A percentile compares a stretch with the other conserved stretches of the same genome.
Evolutionary conservation across 2,888 invertebrate genomes (phyloP).

Genomic region (Pyrocoelia pectoralis): DNA sequence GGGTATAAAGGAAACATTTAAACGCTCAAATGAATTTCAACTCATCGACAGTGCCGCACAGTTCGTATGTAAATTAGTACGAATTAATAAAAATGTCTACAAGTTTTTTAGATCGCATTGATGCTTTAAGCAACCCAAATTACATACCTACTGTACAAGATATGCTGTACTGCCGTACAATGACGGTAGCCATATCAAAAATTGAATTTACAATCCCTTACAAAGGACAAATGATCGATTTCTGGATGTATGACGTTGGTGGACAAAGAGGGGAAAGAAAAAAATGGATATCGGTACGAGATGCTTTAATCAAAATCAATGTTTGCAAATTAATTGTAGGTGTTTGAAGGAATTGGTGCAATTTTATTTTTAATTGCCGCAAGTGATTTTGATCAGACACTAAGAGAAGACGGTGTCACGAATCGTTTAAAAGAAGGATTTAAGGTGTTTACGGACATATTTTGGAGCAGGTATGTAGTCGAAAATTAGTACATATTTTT

Average conservation of each 20-base stretch:
- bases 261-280: conserved; percentile 83
- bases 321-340: conserved; percentile 57
- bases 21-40: conserved; percentile 78
- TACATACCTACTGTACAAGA: conserved; percentile 80
- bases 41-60: conserved; percentile 84
- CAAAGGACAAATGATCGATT: conserved; percentile 75
- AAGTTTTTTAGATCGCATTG: conserved; percentile 79
- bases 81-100: not conserved
- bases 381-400: conserved; percentile 80
- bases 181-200: conserved; percentile 77
- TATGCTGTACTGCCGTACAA: conserved; percentile 77
- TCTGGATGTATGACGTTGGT: conserved; percentile 87
- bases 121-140: conserved; percentile 67
- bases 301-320: not conserved
- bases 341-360: conserved; percentile 83
- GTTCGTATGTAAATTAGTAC: conserved; percentile 65
- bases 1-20: conserved; percentile 74
- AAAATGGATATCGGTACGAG: conserved; percentile 81
- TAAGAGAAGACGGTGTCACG: conserved; percentile 73
- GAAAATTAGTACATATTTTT: too few relatives aligned
- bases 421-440: conserved; percentile 79
- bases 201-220: conserved; percentile 77
- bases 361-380: conserved; percentile 82
- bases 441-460: conserved; percentile 76
- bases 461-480: conserved; percentile 71